Evolutionary conservation across 2,113 vertebrate genomes (phyloP), one percentile per base, ranked within the genome.

Genomic region (Gallinago jamesoni): DNA sequence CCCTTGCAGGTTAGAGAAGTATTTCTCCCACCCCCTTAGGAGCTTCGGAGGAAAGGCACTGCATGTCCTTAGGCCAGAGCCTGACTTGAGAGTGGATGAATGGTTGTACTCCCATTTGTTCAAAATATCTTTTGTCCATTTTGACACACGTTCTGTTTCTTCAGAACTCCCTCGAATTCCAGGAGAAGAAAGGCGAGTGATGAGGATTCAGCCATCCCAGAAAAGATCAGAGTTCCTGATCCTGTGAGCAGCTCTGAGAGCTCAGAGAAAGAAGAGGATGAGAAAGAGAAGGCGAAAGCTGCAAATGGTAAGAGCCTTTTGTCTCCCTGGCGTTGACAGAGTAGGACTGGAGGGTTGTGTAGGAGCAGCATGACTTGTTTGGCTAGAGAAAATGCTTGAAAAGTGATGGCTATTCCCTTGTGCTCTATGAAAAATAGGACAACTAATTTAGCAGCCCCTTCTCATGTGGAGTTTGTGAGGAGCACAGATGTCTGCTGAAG

Each of bases 221-320:
- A 96, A 73, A 98, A 96, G 89, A 95, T 95, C 63, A 97, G 98
- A 21, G 97, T 98, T 86, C 97, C 98, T 37, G 98, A 98, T 90
- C 98, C 98, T 0, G 53, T 96, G 70, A 98, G 98, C 96, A 98
- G 97, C 92, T 98, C 98, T 0, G 98, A 98, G 91, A 98, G 98
- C 91, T 98, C 98, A 2, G 98, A 98, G 20, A 98, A 98, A 20
- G 98, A 98, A 64, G 98, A 98, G 8, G 97, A 97, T 79, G 95
- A 98, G 33, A 98, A 98, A 35, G 97, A 97, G 56, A 97, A 95
- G 62, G 53, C 41, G 1, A 97, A 97, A 96, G 53, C 97, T 67
- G 48, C 66, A 9, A 93, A 72, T 3, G 82, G 98, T 98, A 98
- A 93, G 97, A 95, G 43, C 39, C 52, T 63, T 67, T 84, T 33